Evolutionary conservation across 2,797 vertebrate genomes (phyloP), one percentile per base, ranked within the genome.

Genomic region (Sus cebifrons): DNA sequence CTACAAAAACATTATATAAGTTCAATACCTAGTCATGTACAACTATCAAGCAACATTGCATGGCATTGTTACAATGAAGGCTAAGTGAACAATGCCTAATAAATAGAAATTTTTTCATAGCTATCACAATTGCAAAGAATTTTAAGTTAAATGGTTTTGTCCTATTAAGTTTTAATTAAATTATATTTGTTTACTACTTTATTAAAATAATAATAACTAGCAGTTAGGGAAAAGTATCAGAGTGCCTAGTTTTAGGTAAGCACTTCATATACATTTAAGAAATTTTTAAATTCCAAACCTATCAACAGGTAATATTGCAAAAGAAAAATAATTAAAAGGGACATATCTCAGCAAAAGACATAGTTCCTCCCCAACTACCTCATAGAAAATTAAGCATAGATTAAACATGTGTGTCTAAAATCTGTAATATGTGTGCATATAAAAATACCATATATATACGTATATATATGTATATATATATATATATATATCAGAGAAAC

Each of bases 241-340:
- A 75, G 32, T 54, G 89, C 11, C 16, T 86, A 75, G 4, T 16
- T 85, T n/a, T 32, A 52, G 29, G 21, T 44, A 93, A 84, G 27
- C 25, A 93, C 86, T 95, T 84, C 60, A 83, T 3, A 87, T 21
- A 81, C 3, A 92, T 58, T 86, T 84, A 91, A 86, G 62, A 96
- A 93, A 96, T 89, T 62, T 85, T 84, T 75, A 85, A 85, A 95
- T 86, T 94, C 4, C 27, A 94, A 84, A 62, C 10, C 21, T 89
- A 6, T 83, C 18, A 95, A 94, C 25, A 95, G 14, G 82, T 75
- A 96, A 68, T 75, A 49, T 2, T 70, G 12, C 8, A 83, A 86
- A 94, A 74, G 12, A 71, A 60, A 95, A 96, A 56, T 12, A 70
- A 32, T 86, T 73, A 1, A 23, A 92, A 96, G 71, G 10, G 4